These are phyloP conservation scores for Tyrophagus putrescentiae DNA, from an alignment of 1,140 invertebrate species.

Conservation along the genomic window DNA sequence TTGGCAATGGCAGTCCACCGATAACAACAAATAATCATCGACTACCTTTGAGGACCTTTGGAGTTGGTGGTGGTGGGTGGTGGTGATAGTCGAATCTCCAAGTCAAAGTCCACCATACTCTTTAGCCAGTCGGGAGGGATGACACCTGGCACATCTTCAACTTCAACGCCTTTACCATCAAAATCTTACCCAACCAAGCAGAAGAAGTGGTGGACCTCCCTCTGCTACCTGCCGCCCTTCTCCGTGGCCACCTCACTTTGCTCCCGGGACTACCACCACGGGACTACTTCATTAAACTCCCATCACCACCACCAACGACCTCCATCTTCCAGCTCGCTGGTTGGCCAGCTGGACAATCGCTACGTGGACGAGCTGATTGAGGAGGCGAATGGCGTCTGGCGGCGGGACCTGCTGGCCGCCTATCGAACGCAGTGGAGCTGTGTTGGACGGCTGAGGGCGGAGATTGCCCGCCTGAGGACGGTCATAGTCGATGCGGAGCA, in stretches of 20 bases:
- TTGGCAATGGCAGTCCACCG: too few species aligned
- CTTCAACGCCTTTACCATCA: too few species aligned
- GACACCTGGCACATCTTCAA: too few species aligned
- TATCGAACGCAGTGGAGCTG: slow-evolving; percentile 12
- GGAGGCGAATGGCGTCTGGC: background rate
- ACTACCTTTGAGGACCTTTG: too few species aligned
- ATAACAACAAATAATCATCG: too few species aligned
- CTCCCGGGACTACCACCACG: background rate
- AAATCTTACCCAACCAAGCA: too few species aligned
- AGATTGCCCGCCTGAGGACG: background rate
- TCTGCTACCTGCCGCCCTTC: slow-evolving; percentile 12
- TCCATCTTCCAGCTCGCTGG: background rate
- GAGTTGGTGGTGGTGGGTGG: too few species aligned
- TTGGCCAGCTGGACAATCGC: background rate
- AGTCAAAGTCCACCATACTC: too few species aligned
- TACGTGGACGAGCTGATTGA: slow-evolving; percentile 10
- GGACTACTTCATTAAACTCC: background rate
- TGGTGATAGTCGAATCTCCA: too few species aligned
- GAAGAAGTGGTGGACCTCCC: too few species aligned
- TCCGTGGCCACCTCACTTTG: background rate
- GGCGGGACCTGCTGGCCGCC: background rate
- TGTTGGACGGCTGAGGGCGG: background rate
- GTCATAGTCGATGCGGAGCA: background rate
- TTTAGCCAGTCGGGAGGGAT: too few species aligned
- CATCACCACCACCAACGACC: background rate